Conservation (phyloP, 1,140 invertebrate genomes). For the Sarcophaga peregrina region DNA sequence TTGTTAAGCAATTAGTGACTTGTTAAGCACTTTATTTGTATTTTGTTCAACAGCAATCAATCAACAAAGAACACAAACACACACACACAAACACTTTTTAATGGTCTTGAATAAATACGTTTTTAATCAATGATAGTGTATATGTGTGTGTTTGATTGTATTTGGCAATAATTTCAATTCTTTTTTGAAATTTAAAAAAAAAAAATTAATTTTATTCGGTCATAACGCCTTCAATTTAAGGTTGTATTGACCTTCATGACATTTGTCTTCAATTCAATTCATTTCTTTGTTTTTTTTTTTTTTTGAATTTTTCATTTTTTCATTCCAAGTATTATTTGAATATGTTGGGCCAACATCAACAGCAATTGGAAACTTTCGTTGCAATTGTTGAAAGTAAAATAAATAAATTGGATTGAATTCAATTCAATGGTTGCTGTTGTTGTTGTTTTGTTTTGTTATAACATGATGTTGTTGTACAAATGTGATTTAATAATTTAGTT, state of each 20-base stretch:
- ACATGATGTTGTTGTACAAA: not conserved
- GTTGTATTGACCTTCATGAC: too few relatives aligned
- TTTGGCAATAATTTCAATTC: too few relatives aligned
- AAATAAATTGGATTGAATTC: not conserved
- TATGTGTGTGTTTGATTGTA: too few relatives aligned
- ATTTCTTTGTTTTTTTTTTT: too few relatives aligned
- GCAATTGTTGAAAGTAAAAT: not conserved
- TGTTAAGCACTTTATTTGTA: conserved; percentile 39
- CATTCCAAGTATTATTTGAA: too few relatives aligned
- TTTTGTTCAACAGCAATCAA: conserved; percentile 31
- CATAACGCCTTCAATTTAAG: too few relatives aligned
- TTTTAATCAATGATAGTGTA: not conserved
- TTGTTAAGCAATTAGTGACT: conserved; percentile 39
- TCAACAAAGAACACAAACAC: not conserved
- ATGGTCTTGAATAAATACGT: not conserved
- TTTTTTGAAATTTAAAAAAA: too few relatives aligned
- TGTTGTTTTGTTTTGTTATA: not conserved
- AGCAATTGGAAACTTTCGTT: not conserved
- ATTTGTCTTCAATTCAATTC: too few relatives aligned
- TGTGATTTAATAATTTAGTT: not conserved
- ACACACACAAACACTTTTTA: not conserved
- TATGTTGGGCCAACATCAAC: too few relatives aligned
- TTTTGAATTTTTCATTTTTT: too few relatives aligned
- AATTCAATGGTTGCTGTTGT: too few relatives aligned
- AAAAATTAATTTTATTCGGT: too few relatives aligned